Conservation (phyloP, 2,797 vertebrate species). For the Hydrophis major region DNA sequence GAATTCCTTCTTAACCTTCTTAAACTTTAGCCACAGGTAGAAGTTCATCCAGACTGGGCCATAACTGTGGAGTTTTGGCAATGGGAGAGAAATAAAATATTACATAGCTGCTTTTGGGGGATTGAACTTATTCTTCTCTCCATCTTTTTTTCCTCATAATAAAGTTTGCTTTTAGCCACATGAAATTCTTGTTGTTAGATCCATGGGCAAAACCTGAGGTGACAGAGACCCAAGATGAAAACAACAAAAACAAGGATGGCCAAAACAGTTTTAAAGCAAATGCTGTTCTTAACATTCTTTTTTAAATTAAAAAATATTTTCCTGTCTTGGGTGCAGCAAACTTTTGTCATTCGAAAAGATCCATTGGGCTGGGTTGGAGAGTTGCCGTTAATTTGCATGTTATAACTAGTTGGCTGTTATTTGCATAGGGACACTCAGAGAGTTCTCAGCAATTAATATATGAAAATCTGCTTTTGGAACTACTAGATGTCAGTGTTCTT, state of each 20-base stretch:
- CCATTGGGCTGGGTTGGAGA: not conserved
- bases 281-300: not conserved
- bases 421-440: not conserved
- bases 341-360: not conserved
- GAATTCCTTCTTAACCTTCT: conserved; percentile 40
- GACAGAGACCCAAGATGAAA: not conserved
- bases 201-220: not conserved
- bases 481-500: not conserved
- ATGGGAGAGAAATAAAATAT: conserved; percentile 2
- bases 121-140: not conserved
- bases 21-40: conserved; percentile 41
- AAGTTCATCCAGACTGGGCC: conserved; percentile 38
- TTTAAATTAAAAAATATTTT: conserved; percentile 19
- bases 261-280: conserved; percentile 28
- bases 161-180: conserved; percentile 29
- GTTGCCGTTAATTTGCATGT: not conserved
- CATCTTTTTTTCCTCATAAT: not conserved
- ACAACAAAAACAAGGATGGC: not conserved
- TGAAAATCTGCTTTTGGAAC: not conserved
- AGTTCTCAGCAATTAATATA: not conserved
- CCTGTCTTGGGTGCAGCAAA: not conserved
- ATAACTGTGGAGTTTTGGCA: conserved; percentile 2
- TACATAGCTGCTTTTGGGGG: not conserved
- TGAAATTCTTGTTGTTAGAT: not conserved
- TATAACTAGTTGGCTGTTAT: not conserved